Conservation (phyloP, 2,797 vertebrate genomes). For the Danionella dracula region DNA sequence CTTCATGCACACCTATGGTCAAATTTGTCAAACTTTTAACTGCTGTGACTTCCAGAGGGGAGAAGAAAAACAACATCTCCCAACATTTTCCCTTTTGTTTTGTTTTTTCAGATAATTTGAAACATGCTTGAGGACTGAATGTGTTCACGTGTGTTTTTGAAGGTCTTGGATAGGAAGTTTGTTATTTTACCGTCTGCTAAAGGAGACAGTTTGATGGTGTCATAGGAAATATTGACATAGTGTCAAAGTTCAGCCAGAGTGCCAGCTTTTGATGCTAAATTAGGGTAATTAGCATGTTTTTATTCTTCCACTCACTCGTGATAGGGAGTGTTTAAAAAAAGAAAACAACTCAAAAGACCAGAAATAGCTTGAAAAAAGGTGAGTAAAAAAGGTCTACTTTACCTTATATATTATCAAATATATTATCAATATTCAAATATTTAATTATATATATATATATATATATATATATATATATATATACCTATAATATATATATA, state of each 20-base stretch:
- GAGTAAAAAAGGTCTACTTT: no score
- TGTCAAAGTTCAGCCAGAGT: constrained; percentile 61
- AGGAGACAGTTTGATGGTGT: constrained; percentile 56
- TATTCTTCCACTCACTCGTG: constrained; percentile 53
- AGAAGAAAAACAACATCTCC: constrained; percentile 52
- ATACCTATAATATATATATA: no score
- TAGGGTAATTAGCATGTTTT: constrained; percentile 62
- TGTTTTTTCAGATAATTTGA: constrained; percentile 58
- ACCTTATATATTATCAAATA: no score
- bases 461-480: no score
- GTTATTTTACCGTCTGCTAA: constrained; percentile 60
- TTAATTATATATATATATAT: no score
- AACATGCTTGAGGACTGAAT: constrained; percentile 53
- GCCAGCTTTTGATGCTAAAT: constrained; percentile 60
- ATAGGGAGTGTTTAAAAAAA: constrained; percentile 39
- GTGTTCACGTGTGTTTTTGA: constrained; percentile 58
- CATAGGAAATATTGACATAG: constrained; percentile 66
- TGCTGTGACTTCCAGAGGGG: constrained; percentile 19
- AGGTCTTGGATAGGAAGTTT: constrained; percentile 48
- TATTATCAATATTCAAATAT: no score
- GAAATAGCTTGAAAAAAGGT: not conserved
- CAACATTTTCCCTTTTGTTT: constrained; percentile 57
- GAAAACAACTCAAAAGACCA: not conserved
- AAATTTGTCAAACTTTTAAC: constrained; percentile 62
- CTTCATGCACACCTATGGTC: constrained; percentile 58